phyloP scores from a whole-genome alignment of 2,888 invertebrate species.

The Acanthosoma haemorrhoidale region DNA sequence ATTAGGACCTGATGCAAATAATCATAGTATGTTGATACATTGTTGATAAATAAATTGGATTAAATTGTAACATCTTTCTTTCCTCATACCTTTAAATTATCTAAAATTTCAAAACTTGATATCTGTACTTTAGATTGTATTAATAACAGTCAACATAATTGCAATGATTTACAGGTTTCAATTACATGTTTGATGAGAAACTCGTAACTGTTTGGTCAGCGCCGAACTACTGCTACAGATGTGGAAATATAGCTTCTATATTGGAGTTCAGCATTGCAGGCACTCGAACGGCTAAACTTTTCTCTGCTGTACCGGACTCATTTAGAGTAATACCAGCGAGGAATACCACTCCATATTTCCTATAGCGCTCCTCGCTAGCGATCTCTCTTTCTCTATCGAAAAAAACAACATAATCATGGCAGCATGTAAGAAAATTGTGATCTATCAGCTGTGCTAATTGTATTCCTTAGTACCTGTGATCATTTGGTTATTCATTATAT shows the following conservation, averaged over 20 bases:
- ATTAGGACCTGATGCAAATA: too few relatives aligned
- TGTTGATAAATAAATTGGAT: too few relatives aligned
- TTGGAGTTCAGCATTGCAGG: constrained; percentile 78
- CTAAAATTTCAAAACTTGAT: too few relatives aligned
- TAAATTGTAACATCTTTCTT: too few relatives aligned
- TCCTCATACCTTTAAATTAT: too few relatives aligned
- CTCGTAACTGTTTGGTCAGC: constrained; percentile 99
- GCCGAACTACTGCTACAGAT: constrained; percentile 98
- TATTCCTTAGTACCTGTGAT: constrained; percentile 32
- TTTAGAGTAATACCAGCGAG: constrained; percentile 89
- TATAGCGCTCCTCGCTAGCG: constrained; percentile 54
- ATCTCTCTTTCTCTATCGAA: neutral
- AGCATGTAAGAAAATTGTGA: constrained; percentile 22
- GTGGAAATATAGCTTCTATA: constrained; percentile 97
- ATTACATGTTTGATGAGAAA: constrained; percentile 96
- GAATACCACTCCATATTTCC: constrained; percentile 94
- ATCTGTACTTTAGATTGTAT: too few relatives aligned
- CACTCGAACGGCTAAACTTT: constrained; percentile 75
- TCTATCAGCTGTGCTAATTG: constrained; percentile 31
- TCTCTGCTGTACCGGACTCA: constrained; percentile 91
- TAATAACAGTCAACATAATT: too few relatives aligned
- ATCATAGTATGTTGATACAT: too few relatives aligned
- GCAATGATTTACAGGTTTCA: constrained; percentile 75
- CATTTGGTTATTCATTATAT: constrained; percentile 27
- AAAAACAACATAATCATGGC: neutral